Base-by-base conservation (phyloP, 2,888 invertebrate genomes). In the Ryuthela nishihirai region DNA sequence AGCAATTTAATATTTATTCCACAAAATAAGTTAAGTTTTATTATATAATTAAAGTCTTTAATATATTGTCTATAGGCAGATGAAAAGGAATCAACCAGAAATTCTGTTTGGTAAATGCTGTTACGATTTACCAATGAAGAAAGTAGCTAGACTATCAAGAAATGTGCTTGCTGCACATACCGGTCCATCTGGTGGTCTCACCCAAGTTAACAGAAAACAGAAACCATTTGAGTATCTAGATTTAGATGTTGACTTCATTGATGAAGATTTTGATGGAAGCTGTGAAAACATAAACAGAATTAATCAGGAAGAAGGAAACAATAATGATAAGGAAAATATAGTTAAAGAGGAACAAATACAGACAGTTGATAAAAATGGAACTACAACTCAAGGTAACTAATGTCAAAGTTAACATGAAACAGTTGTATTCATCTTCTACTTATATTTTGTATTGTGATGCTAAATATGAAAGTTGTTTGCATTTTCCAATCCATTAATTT, bases 101-200 rank as follows among this genome's bases (percentile, higher is more conserved):
- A 81, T 88, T 47, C 80, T 83, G 65, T 83, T 83, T 69, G 87
- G 86, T 4, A 82, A 83, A 69, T 82, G 81, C 67, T 83, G 85
- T 43, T 83, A 84, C 47, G 85, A 87, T 71, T 76, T 89, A 67
- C 87, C 88, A 1, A 69, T 73, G 53, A 70, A 74, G 34, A 72
- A 73, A 61, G 61, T 78, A 34, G 72, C 80, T 78, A 67, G 80
- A 75, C 67, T 78, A 17, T 68, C 70, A 18, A 69, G 70, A 29
- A 79, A 81, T 44, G 77, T 87, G 46, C 77, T 84, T 52, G 84
- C 86, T 9, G 84, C 88, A 49, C 83, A 83, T 70, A 86, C 89
- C 0, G 91, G 91, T 7, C 91, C 91, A 0, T 85, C 85, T 68
- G 85, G 83, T 54, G 91, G 91, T 1, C 78, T 91, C 3, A 84